phyloP scores from a whole-genome alignment of 1,140 invertebrate genomes.

The Drosophila rufa region DNA sequence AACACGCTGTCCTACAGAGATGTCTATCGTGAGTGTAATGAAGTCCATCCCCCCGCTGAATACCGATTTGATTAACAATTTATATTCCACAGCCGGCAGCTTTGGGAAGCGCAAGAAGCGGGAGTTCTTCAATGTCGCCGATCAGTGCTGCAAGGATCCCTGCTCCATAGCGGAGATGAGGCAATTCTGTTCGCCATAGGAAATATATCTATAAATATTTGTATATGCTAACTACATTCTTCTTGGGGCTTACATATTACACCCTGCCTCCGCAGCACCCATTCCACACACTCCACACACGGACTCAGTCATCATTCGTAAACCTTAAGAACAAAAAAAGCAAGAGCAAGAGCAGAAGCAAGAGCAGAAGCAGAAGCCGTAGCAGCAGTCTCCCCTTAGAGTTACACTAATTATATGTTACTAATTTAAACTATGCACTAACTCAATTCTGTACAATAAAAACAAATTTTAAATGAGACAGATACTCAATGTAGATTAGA shows the following conservation, averaged over 20 bases:
- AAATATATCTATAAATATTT: background rate
- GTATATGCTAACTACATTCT: conserved; percentile 17
- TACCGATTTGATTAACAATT: background rate
- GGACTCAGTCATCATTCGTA: conserved; percentile 13
- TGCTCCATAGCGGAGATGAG: conserved; percentile 58
- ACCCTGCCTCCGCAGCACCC: background rate
- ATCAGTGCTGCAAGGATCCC: conserved; percentile 55
- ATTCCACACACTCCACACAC: background rate
- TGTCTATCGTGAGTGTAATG: conserved; percentile 54
- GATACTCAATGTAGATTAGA: too few species aligned
- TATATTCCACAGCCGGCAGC: conserved; percentile 53
- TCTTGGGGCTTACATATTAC: conserved; percentile 10
- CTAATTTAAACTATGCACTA: conserved; percentile 74
- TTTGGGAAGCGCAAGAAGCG: conserved; percentile 68
- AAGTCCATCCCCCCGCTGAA: background rate
- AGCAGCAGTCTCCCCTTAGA: conserved; percentile 32
- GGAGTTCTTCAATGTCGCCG: conserved; percentile 27
- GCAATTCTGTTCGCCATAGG: conserved; percentile 51
- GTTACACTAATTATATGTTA: conserved; percentile 64
- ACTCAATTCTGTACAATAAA: conserved; percentile 71
- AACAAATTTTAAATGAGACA: conserved; percentile 21
- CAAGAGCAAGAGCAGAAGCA: background rate
- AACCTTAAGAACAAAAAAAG: conserved; percentile 2
- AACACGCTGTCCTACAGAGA: conserved; percentile 42
- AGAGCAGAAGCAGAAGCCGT: background rate